phyloP scores from a whole-genome alignment of 2,113 vertebrate species.

The Seriola aureovittata region DNA sequence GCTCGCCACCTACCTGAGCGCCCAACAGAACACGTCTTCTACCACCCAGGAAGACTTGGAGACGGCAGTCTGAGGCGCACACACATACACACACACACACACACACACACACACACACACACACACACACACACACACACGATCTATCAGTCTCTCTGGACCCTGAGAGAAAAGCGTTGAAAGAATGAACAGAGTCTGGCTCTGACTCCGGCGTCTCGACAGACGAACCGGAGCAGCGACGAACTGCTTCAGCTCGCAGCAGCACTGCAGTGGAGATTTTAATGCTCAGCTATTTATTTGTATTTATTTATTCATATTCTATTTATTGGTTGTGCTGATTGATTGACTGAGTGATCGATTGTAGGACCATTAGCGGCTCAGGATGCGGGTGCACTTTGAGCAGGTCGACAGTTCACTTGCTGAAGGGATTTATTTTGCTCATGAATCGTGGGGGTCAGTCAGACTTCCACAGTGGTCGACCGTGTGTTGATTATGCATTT shows the following conservation, averaged over 20 bases:
- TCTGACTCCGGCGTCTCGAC: slow-evolving; percentile 16
- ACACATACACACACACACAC: slow-evolving; percentile 32
- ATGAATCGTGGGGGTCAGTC: not conserved
- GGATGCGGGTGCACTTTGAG: slow-evolving; percentile 73
- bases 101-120: slow-evolving; percentile 32
- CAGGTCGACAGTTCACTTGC: slow-evolving; percentile 28
- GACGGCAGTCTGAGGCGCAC: slow-evolving; percentile 92
- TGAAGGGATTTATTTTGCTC: slow-evolving; percentile 38
- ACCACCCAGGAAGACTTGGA: slow-evolving; percentile 92
- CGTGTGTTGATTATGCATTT: not conserved
- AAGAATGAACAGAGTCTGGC: slow-evolving; percentile 17
- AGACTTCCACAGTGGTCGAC: not conserved
- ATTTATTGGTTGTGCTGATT: slow-evolving; percentile 82
- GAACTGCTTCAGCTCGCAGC: slow-evolving; percentile 29
- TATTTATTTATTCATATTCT: slow-evolving; percentile 84
- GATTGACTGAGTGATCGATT: slow-evolving; percentile 67
- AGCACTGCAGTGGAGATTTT: slow-evolving; percentile 49
- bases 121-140: slow-evolving; percentile 24
- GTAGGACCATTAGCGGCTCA: slow-evolving; percentile 50
- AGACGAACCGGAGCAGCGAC: slow-evolving; percentile 2
- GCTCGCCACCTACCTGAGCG: slow-evolving; percentile 89
- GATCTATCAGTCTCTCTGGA: slow-evolving; percentile 17
- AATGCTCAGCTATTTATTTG: slow-evolving; percentile 76
- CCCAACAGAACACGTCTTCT: slow-evolving; percentile 82
- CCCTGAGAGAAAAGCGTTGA: slow-evolving; percentile 21